phyloP scores from a whole-genome alignment of 1,140 invertebrate genomes.

The Cylas formicarius region DNA sequence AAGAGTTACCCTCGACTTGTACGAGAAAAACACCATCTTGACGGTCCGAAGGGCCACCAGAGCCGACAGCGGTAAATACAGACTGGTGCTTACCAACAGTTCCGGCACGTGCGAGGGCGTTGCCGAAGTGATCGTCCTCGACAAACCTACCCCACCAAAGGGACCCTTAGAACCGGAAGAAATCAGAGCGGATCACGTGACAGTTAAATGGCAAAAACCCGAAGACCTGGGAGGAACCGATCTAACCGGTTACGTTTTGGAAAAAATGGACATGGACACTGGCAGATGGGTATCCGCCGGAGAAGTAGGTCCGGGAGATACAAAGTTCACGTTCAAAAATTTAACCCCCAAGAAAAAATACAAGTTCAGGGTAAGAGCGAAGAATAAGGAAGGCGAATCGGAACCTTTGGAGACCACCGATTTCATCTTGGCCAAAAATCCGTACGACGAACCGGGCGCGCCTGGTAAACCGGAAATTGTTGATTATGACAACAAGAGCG shows the following conservation, averaged over 20 bases:
- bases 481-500: conserved; percentile 90
- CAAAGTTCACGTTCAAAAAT: conserved; percentile 81
- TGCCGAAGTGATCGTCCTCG: conserved; percentile 84
- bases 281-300: conserved; percentile 88
- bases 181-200: conserved; percentile 84
- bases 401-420: conserved; percentile 89
- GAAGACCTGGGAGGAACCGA: conserved; percentile 89
- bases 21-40: conserved; percentile 83
- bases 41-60: conserved; percentile 81
- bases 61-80: conserved; percentile 86
- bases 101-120: conserved; percentile 76
- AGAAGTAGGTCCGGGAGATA: conserved; percentile 76
- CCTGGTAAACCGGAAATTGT: conserved; percentile 87
- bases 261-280: conserved; percentile 93
- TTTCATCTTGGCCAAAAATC: conserved; percentile 88
- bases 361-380: conserved; percentile 95
- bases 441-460: conserved; percentile 84
- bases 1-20: conserved; percentile 79
- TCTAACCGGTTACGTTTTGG: conserved; percentile 91
- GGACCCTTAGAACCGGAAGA: conserved; percentile 84
- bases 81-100: conserved; percentile 72
- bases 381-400: conserved; percentile 97
- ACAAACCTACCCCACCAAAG: conserved; percentile 77
- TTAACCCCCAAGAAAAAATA: conserved; percentile 96
- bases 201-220: conserved; percentile 90